phyloP scores from a whole-genome alignment of 2,113 vertebrate species.

The Cnemophilus loriae region DNA sequence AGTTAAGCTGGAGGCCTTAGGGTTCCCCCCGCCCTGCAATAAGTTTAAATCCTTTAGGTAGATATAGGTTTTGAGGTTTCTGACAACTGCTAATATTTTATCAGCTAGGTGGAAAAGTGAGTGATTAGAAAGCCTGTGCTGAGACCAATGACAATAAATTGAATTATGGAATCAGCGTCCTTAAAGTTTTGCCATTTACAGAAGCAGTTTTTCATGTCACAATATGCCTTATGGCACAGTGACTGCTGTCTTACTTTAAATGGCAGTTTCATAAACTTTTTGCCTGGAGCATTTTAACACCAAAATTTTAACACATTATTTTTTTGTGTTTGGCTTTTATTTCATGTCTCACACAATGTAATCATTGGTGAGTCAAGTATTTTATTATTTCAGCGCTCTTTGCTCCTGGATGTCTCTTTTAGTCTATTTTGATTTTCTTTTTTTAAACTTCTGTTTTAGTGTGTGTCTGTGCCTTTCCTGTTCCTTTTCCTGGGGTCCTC shows the following conservation, averaged over 20 bases:
- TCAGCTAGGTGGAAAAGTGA: background rate
- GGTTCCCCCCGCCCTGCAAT: fast-evolving
- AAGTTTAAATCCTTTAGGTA: background rate
- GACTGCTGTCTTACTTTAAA: background rate
- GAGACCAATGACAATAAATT: background rate
- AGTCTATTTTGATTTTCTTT: background rate
- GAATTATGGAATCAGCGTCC: background rate
- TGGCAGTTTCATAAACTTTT: background rate
- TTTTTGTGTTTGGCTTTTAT: background rate
- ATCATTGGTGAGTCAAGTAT: background rate
- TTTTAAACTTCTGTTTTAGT: background rate
- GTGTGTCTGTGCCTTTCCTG: background rate
- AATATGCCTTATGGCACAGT: background rate
- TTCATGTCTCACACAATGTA: background rate
- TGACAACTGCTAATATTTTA: background rate
- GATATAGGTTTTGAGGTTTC: background rate
- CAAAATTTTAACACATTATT: background rate
- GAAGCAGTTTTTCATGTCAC: background rate
- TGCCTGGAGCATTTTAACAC: background rate
- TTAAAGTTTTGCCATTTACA: background rate
- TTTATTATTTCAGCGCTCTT: background rate
- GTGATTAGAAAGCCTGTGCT: background rate
- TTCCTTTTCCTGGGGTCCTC: background rate
- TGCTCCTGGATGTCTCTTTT: background rate
- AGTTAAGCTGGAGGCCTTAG: background rate